These are phyloP conservation scores for Drosophila bocqueti DNA, from an alignment of 1,140 invertebrate species.

Conservation along the genomic window DNA sequence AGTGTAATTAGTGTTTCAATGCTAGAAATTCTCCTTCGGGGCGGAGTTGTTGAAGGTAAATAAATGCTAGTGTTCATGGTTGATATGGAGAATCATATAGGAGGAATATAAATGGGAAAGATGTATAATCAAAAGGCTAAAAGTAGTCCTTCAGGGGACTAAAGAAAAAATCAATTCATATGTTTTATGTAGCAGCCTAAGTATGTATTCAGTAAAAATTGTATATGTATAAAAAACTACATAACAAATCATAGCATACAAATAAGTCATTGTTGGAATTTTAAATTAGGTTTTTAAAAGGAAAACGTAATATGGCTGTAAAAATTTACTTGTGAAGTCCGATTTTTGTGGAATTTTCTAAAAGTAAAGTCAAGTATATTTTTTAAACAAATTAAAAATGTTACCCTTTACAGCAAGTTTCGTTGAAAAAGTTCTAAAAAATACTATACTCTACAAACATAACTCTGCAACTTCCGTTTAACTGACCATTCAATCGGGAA, in stretches of 20 bases:
- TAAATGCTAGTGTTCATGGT: constrained; percentile 29
- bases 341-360: too few species aligned
- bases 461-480: constrained; percentile 1
- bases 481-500: constrained; percentile 21
- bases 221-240: too few species aligned
- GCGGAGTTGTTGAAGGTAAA: constrained; percentile 45
- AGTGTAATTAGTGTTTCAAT: constrained; percentile 53
- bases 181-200: not conserved
- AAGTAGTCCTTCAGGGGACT: not conserved
- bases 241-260: too few species aligned
- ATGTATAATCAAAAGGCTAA: not conserved
- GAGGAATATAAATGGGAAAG: not conserved
- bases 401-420: not conserved
- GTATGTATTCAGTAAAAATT: not conserved
- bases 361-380: not conserved
- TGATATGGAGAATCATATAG: not conserved
- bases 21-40: constrained; percentile 18
- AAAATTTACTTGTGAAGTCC: too few species aligned
- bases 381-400: not conserved
- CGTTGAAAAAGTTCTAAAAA: not conserved
- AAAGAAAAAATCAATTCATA: not conserved
- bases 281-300: too few species aligned
- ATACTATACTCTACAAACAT: not conserved
- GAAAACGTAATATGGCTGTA: too few species aligned
- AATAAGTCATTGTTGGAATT: too few species aligned